Conservation (phyloP, 2,797 vertebrate species). For the Muscicapa striata region DNA sequence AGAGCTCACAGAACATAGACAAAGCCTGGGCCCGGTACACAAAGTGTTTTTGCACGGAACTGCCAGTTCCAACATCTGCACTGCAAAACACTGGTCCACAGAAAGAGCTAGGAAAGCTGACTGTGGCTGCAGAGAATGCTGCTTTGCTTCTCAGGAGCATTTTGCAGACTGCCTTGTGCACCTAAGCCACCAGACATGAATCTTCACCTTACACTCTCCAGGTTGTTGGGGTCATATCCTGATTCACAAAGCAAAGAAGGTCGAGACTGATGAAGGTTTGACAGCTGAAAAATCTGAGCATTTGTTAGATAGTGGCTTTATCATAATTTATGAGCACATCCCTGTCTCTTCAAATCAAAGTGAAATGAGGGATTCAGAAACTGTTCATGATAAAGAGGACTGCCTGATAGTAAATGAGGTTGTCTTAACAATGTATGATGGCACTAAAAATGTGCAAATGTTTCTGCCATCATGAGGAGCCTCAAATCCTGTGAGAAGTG, state of each 20-base stretch:
- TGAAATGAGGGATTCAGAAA: not conserved
- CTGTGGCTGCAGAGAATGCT: not conserved
- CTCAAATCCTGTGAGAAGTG: not conserved
- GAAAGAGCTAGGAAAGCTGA: not conserved
- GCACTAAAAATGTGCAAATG: not conserved
- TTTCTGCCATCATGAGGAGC: not conserved
- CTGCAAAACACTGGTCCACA: not conserved
- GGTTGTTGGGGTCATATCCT: fast-evolving
- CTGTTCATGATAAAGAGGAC: not conserved
- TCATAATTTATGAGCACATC: not conserved
- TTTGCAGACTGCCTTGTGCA: not conserved
- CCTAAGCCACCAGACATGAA: not conserved
- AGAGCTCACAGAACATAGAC: not conserved
- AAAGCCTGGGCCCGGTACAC: not conserved
- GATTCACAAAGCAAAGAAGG: not conserved
- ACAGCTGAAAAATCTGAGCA: not conserved
- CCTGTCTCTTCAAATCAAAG: not conserved
- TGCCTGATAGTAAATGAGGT: not conserved
- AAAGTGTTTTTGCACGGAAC: not conserved
- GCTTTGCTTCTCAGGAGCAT: not conserved
- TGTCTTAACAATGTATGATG: not conserved
- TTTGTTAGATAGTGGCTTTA: not conserved
- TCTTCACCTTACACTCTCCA: not conserved
- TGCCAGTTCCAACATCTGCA: not conserved
- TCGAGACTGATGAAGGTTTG: not conserved